Evolutionary conservation across 2,113 vertebrate genomes (phyloP).

Genomic region (Chloebia gouldiae): DNA sequence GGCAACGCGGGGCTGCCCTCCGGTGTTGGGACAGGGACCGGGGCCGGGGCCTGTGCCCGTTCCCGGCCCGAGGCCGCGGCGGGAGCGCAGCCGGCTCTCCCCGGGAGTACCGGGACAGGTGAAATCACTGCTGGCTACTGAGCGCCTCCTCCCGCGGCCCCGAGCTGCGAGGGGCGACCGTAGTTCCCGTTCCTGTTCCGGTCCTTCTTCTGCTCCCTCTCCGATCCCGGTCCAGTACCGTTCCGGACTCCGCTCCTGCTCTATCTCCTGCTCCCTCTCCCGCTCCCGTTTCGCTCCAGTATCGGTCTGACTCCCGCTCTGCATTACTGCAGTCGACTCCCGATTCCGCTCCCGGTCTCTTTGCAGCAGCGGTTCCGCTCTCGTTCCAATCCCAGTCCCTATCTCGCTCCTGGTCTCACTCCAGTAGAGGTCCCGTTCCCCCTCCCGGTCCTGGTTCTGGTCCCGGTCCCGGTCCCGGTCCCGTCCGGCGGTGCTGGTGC

Average conservation of each 20-base stretch:
- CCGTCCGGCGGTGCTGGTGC: background rate
- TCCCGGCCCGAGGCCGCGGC: background rate
- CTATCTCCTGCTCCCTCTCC: background rate
- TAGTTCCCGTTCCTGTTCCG: background rate
- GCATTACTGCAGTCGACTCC: background rate
- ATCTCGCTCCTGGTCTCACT: background rate
- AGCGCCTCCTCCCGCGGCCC: background rate
- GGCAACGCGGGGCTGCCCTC: background rate
- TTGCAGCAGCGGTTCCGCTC: background rate
- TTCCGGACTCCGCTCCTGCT: background rate
- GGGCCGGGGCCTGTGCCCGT: too few relatives aligned
- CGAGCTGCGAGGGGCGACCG: background rate
- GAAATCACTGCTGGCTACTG: background rate
- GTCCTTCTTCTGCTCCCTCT: background rate
- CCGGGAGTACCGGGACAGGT: background rate
- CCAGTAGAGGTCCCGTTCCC: background rate
- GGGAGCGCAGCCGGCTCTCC: background rate
- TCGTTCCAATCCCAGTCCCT: background rate
- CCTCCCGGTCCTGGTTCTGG: background rate
- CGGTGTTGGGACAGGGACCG: background rate
- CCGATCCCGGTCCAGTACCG: background rate
- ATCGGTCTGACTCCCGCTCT: background rate
- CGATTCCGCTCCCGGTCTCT: background rate
- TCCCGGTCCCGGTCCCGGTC: background rate
- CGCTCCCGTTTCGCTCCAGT: background rate